These are phyloP conservation scores for Onychostoma macrolepis DNA, from an alignment of 2,113 vertebrate species.

Conservation along the genomic window DNA sequence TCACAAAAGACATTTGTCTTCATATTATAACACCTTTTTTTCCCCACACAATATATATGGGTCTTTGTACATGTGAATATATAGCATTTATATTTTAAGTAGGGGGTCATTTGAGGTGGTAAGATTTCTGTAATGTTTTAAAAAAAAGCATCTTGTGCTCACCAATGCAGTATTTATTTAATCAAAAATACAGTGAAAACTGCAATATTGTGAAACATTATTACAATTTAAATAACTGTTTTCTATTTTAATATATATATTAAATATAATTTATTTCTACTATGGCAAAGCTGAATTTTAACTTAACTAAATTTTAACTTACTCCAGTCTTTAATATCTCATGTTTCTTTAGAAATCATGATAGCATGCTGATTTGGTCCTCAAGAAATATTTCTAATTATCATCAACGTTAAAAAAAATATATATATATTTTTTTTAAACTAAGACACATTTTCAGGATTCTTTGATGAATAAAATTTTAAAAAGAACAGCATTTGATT, in stretches of 20 bases:
- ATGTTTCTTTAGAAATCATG: neutral
- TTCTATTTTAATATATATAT: neutral
- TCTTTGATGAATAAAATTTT: neutral
- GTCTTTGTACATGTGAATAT: neutral
- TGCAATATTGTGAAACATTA: neutral
- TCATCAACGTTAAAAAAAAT: neutral
- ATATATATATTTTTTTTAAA: too few species aligned
- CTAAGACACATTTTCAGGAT: neutral
- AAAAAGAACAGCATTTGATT: neutral
- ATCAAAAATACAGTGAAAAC: neutral
- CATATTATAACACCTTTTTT: neutral
- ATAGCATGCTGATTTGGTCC: neutral
- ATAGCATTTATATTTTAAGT: neutral
- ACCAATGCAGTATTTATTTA: neutral
- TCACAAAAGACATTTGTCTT: neutral
- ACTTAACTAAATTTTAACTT: too few species aligned
- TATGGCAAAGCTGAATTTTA: neutral
- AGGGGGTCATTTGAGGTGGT: neutral
- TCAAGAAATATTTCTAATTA: neutral
- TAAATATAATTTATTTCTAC: neutral
- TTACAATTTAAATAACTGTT: neutral
- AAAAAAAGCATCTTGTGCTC: neutral
- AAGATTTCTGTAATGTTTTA: neutral
- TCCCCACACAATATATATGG: neutral
- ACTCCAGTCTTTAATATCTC: neutral